Percentiles rank a stretch among this genome's conserved stretches.
These are phyloP conservation scores for Drosophila barbarae DNA, from an alignment of 2,888 invertebrate genomes.

Conservation along the genomic window DNA sequence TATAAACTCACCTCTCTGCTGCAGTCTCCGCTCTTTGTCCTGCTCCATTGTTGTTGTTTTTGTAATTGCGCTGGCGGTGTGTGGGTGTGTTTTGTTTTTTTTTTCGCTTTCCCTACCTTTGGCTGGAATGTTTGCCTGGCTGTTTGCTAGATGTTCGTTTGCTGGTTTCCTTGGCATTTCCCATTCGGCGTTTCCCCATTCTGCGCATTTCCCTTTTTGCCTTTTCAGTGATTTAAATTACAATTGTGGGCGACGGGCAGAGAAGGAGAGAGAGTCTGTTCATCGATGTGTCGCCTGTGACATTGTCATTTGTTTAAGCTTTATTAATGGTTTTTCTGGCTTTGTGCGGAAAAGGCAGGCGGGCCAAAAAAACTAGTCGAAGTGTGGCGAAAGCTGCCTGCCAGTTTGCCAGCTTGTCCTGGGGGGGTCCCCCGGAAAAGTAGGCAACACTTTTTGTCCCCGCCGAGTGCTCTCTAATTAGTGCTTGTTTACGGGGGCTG, in stretches of 20 bases:
- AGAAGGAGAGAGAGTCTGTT: conserved; percentile 27
- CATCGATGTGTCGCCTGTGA: conserved; percentile 47
- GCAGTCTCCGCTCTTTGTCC: conserved; percentile 6
- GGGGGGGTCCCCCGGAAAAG: not conserved
- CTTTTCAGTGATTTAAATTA: conserved; percentile 28
- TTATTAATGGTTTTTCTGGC: conserved; percentile 51
- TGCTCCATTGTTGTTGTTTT: conserved; percentile 31
- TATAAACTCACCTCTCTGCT: not conserved
- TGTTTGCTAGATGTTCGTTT: conserved; percentile 31
- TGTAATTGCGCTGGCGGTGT: conserved; percentile 23
- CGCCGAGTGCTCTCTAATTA: conserved; percentile 36
- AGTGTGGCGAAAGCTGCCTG: conserved; percentile 4
- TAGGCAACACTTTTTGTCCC: conserved; percentile 37
- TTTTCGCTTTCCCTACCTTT: conserved; percentile 12
- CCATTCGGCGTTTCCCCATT: conserved; percentile 10
- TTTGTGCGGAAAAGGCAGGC: conserved; percentile 1
- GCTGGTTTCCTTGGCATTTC: conserved; percentile 18
- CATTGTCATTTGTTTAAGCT: conserved; percentile 47
- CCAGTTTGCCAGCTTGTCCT: not conserved
- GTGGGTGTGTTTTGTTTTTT: conserved; percentile 7
- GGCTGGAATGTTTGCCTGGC: conserved; percentile 25
- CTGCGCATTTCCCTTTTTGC: conserved; percentile 1
- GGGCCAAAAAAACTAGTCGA: conserved; percentile 1
- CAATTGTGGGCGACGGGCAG: conserved; percentile 12
- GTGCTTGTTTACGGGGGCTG: conserved; percentile 39